Conservation (phyloP, 2,888 invertebrate genomes). For the Hypselothyrea guttata region DNA sequence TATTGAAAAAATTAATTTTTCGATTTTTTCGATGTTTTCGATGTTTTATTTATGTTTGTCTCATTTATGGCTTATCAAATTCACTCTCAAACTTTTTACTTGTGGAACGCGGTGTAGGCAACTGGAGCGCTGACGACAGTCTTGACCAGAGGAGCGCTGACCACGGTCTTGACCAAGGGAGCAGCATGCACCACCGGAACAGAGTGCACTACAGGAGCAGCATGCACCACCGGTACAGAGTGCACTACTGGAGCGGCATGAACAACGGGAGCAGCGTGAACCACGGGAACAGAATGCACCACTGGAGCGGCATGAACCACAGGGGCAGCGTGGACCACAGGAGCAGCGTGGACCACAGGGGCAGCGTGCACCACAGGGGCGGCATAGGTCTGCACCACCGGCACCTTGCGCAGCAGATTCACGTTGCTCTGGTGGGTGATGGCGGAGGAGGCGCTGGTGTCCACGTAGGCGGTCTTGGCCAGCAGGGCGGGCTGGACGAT, state of each 20-base stretch:
- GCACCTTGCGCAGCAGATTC: conserved; percentile 83
- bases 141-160: conserved; percentile 56
- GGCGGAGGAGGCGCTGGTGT: conserved; percentile 82
- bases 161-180: conserved; percentile 36
- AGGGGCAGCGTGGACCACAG: conserved; percentile 46
- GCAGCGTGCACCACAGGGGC: conserved; percentile 44
- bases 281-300: conserved; percentile 60
- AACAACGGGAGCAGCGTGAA: conserved; percentile 50
- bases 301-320: conserved; percentile 53
- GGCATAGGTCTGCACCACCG: conserved; percentile 57
- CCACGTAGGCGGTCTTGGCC: conserved; percentile 77
- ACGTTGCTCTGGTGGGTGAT: conserved; percentile 85
- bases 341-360: conserved; percentile 48
- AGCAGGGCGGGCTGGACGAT: conserved; percentile 77
- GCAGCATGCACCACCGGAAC: conserved; percentile 56
- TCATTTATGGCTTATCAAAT: conserved; percentile 5
- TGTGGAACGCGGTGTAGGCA: conserved; percentile 62
- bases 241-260: conserved; percentile 29
- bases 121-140: conserved; percentile 48
- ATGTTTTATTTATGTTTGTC: conserved; percentile 25
- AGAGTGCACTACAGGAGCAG: conserved; percentile 62
- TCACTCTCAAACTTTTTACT: conserved; percentile 26
- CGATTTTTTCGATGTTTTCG: neutral
- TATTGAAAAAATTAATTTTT: neutral
- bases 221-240: conserved; percentile 49